phyloP scores from a whole-genome alignment of 2,113 vertebrate species.

The Numida meleagris region DNA sequence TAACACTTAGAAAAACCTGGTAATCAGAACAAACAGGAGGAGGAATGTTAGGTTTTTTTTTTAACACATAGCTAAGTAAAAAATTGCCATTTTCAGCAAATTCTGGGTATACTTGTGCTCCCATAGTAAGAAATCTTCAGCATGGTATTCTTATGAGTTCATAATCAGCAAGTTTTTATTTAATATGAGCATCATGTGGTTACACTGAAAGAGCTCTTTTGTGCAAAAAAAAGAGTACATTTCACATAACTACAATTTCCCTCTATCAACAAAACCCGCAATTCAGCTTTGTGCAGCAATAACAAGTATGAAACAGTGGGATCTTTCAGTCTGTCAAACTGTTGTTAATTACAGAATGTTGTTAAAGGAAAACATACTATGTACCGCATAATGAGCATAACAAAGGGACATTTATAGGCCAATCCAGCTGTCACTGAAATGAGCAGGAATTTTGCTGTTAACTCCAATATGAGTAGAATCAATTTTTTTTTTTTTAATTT shows the following conservation, averaged over 20 bases:
- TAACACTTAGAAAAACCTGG: not conserved
- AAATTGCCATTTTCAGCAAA: constrained; percentile 41
- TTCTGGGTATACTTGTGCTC: not conserved
- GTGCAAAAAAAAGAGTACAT: constrained; percentile 16
- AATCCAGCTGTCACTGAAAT: constrained; percentile 47
- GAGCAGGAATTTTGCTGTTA: constrained; percentile 35
- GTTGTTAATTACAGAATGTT: constrained; percentile 64
- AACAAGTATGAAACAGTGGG: constrained; percentile 40
- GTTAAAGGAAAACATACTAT: constrained; percentile 53
- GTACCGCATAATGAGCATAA: constrained; percentile 46
- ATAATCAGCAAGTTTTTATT: constrained; percentile 50
- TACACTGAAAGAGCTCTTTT: constrained; percentile 48
- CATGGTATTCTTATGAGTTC: constrained; percentile 6
- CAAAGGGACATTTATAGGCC: constrained; percentile 53
- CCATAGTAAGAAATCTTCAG: not conserved
- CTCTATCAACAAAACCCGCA: constrained; percentile 36
- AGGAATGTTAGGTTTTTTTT: not conserved
- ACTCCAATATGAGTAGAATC: constrained; percentile 18
- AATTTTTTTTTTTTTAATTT: not conserved
- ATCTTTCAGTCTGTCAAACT: constrained; percentile 61
- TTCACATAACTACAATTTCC: constrained; percentile 43
- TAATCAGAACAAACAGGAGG: not conserved
- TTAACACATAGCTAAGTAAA: not conserved
- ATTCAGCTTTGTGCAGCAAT: constrained; percentile 46
- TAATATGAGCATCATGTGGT: constrained; percentile 6